Evolutionary conservation across 2,113 vertebrate genomes (phyloP).

Genomic region (Erythrocercus mccallii): DNA sequence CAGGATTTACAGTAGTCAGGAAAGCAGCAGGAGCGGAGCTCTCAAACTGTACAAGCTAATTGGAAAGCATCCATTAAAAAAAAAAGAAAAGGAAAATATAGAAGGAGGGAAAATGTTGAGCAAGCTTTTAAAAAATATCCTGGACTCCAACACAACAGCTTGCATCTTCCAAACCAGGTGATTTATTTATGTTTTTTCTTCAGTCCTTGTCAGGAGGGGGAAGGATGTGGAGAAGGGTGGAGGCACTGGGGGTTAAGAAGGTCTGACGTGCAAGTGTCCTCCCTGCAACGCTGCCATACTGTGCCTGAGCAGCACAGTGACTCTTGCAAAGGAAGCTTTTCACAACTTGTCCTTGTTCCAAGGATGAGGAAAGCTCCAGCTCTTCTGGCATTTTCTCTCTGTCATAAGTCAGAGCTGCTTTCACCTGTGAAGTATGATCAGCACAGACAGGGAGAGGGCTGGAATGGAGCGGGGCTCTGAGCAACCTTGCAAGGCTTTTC

Average conservation of each 20-base stretch:
- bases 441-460: background rate
- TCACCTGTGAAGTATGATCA: constrained; percentile 43
- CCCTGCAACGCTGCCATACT: constrained; percentile 40
- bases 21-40: background rate
- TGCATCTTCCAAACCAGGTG: background rate
- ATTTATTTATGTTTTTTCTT: background rate
- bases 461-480: background rate
- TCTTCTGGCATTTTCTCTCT: constrained; percentile 54
- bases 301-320: background rate
- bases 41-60: background rate
- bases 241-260: constrained; percentile 29
- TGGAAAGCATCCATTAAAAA: background rate
- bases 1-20: constrained; percentile 30
- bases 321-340: constrained; percentile 45
- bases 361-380: constrained; percentile 42
- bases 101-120: background rate
- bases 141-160: background rate
- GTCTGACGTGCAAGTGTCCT: background rate
- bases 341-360: constrained; percentile 59
- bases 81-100: background rate
- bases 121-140: background rate
- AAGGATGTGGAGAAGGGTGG: background rate
- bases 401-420: constrained; percentile 35
- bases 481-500: constrained; percentile 24
- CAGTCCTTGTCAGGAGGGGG: background rate